Evolutionary conservation across 2,797 vertebrate species (phyloP), one percentile per base, ranked within the genome.

Genomic region (Odontamblyopus rebecca): DNA sequence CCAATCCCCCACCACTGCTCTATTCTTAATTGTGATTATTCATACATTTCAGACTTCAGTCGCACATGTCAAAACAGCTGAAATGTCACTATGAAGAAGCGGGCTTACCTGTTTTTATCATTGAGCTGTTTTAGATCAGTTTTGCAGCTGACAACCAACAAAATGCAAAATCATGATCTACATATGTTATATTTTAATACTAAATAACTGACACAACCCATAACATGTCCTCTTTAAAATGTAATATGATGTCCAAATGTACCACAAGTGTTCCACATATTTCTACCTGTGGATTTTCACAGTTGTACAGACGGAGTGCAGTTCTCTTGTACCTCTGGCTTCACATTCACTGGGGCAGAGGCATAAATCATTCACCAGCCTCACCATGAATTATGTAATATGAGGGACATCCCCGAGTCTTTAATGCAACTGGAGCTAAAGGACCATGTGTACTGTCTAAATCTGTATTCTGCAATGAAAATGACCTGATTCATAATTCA

Each of bases 331-430:
- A 78, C 82, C 79, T 81, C 83, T 81, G 83, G 81, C 82, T 72
- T 69, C 73, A 68, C 30, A 61, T 88, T 87, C 91, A 83, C 77
- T 75, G 69, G 68, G 81, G 77, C 67, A 89, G 82, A 77, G 83
- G 76, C 81, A 89, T 91, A 84, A 67, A 91, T 92, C 91, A 90
- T 91, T 92, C 75, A 89, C 69, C 61, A 74, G 70, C 62, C 61
- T 59, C 19, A 72, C 83, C 79, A 82, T 87, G 76, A 88, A 89
- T 90, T 87, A 89, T 88, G 84, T 82, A 86, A 86, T 67, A 72
- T 83, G 82, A 89, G 78, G 76, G 83, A 82, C 78, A 75, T 80
- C 72, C 78, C 77, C 61, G 74, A 84, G 75, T 61, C 70, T 69
- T 80, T 61, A 70, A 61, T 68, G 80, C 62, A 61, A 76, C 62